Base-by-base conservation (phyloP, 2,888 invertebrate species). In the Trisateles emortualis region DNA sequence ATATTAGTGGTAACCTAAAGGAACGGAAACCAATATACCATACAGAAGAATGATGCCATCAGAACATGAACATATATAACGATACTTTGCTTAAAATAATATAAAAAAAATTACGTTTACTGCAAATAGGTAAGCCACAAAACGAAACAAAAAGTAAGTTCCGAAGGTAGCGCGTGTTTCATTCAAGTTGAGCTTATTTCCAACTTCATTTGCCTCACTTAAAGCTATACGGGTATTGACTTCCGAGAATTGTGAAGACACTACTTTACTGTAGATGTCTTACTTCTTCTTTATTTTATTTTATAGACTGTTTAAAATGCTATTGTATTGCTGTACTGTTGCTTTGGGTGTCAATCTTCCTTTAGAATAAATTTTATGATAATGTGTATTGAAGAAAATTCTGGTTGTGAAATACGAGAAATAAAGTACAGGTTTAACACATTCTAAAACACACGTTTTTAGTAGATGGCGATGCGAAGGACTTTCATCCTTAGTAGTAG, bases 171-270 rank as follows among this genome's bases (percentile, higher is more conserved):
- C 46, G 52, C 81, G 82, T 82, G 82, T 72, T 72, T 59, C 52
- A 54, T 59, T 62, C 76, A 76, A 81, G 77, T 82, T 81, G 66
- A 65, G 79, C 79, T 82, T 76, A 80, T 82, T 79, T 67, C 43
- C 41, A 52, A 46, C 53, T 49, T 58, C 59, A 59, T 68, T 59
- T 64, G 50, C 52, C 22, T 39, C 30, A 47, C 36, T 40, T 46
- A 17, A 13, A 6, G 49, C 47, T 26, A 33, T 33, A 41, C 10
- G 39, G 16, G 22, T 8, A 36, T 36, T 19, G 36, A 36, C 36
- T 36, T 19, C 8, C 36, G 32, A 19, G 45, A 45, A 32, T 49
- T n/a, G 35, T 22, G 3, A 35, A 35, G 17, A 36, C 16, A 16
- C 16, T 35, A 16, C 35, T 11, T 32, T 4, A 8, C 9, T 35